A percentile compares a stretch with the other conserved stretches of the same genome.
Evolutionary conservation across 2,888 invertebrate genomes (phyloP).

Genomic region (Megaustenia siamemsis): DNA sequence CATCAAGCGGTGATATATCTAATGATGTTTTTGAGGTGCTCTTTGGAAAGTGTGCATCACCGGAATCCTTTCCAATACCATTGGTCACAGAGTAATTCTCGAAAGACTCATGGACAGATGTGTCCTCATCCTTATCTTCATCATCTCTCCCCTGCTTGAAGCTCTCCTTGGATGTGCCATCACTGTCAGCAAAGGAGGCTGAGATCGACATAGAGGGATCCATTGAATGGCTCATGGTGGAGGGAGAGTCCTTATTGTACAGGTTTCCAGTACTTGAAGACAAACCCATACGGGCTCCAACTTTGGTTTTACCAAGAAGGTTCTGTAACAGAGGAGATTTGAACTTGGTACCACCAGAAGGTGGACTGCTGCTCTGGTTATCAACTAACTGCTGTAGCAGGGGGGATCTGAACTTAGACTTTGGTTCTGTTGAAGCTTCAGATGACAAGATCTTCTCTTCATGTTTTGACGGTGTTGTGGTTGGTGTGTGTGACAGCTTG

Average conservation of each 20-base stretch:
- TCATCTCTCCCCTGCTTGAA: slow-evolving; percentile 52
- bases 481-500: neutral
- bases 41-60: slow-evolving; percentile 32
- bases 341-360: slow-evolving; percentile 70
- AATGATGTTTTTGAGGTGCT: slow-evolving; percentile 32
- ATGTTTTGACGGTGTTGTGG: slow-evolving; percentile 17
- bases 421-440: slow-evolving; percentile 56
- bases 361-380: slow-evolving; percentile 61
- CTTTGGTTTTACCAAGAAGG: slow-evolving; percentile 73
- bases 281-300: slow-evolving; percentile 61
- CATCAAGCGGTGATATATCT: slow-evolving; percentile 34
- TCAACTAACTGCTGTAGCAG: slow-evolving; percentile 74
- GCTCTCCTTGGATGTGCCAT: slow-evolving; percentile 50
- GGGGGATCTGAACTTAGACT: slow-evolving; percentile 75
- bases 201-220: slow-evolving; percentile 35
- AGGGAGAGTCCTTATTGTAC: slow-evolving; percentile 9
- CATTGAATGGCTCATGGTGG: slow-evolving; percentile 35
- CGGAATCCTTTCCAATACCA: slow-evolving; percentile 38
- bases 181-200: neutral
- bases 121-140: slow-evolving; percentile 59
- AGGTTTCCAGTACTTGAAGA: slow-evolving; percentile 53
- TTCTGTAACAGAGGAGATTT: slow-evolving; percentile 76
- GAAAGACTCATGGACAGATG: slow-evolving; percentile 40
- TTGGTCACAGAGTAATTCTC: slow-evolving; percentile 38
- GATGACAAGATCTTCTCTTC: slow-evolving; percentile 31